These are phyloP conservation scores for Scylla paramamosain DNA, from an alignment of 1,140 invertebrate species.

Conservation along the genomic window DNA sequence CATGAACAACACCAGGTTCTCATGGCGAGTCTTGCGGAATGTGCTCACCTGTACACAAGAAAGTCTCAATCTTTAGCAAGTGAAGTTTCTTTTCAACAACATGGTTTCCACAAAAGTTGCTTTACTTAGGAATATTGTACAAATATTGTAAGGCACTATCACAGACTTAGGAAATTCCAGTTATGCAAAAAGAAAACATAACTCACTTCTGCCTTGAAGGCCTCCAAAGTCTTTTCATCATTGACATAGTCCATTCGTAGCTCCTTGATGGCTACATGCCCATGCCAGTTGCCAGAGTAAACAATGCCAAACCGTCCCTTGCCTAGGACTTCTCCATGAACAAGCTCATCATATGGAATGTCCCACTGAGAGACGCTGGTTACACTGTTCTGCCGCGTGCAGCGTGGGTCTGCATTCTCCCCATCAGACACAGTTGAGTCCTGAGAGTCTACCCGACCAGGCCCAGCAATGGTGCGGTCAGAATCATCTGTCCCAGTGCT, in stretches of 20 bases:
- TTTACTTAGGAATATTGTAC: too few species aligned
- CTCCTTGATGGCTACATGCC: constrained; percentile 98
- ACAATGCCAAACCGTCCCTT: constrained; percentile 96
- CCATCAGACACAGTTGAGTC: constrained; percentile 91
- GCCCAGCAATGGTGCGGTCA: constrained; percentile 88
- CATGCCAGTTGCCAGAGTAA: constrained; percentile 98
- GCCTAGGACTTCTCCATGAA: constrained; percentile 92
- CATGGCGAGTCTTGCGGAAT: constrained; percentile 98
- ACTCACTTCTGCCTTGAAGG: constrained; percentile 94
- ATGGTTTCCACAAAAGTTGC: too few species aligned
- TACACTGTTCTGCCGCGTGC: constrained; percentile 95
- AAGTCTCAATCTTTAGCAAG: constrained; percentile 11
- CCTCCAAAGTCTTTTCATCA: constrained; percentile 94
- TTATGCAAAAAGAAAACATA: neutral
- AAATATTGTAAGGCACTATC: too few species aligned
- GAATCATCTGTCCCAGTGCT: constrained; percentile 84
- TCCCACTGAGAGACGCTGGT: constrained; percentile 87
- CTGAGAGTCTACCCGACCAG: constrained; percentile 88
- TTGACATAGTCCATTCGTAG: constrained; percentile 96
- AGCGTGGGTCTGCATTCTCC: constrained; percentile 82
- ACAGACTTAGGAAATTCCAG: too few species aligned
- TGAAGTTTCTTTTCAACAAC: neutral
- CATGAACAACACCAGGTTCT: constrained; percentile 99
- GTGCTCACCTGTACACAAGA: constrained; percentile 87
- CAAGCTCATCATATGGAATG: constrained; percentile 96